Evolutionary conservation across 2,888 invertebrate genomes (phyloP).

Genomic region (Phasia obesa): DNA sequence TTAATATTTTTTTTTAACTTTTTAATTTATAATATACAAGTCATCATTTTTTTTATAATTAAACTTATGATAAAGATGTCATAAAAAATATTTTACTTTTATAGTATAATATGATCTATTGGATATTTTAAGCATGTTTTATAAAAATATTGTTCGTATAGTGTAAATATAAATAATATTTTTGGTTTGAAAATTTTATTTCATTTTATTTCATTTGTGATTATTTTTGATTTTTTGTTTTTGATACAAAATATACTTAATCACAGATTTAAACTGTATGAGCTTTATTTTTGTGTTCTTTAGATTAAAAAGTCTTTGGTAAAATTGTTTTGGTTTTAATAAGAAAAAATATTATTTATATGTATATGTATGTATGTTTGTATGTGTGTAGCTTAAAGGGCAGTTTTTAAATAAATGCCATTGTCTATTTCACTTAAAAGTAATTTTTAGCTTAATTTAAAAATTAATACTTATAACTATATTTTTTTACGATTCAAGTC

Average conservation of each 20-base stretch:
- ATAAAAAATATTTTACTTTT: no score
- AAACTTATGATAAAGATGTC: no score
- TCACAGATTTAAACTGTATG: conserved; percentile 77
- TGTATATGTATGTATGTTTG: no score
- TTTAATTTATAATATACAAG: no score
- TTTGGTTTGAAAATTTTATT: not conserved
- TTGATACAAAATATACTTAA: conserved; percentile 71
- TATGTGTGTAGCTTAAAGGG: no score
- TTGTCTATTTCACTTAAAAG: conserved; percentile 56
- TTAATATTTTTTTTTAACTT: no score
- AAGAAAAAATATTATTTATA: no score
- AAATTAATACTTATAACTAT: not conserved
- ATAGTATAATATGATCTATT: no score
- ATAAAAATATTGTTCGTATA: not conserved
- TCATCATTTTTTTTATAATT: no score
- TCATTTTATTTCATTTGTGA: conserved; percentile 71
- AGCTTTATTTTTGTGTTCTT: conserved; percentile 69
- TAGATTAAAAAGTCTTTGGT: conserved; percentile 19
- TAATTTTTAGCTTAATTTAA: no score
- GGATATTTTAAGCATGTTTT: no score
- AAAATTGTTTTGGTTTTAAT: conserved; percentile 11
- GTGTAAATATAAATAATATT: not conserved
- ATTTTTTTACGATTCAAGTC: conserved; percentile 43
- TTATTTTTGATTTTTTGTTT: conserved; percentile 32
- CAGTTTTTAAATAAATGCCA: conserved; percentile 52